Evolutionary conservation across 2,797 vertebrate genomes (phyloP).

Genomic region (Alouatta caraya): DNA sequence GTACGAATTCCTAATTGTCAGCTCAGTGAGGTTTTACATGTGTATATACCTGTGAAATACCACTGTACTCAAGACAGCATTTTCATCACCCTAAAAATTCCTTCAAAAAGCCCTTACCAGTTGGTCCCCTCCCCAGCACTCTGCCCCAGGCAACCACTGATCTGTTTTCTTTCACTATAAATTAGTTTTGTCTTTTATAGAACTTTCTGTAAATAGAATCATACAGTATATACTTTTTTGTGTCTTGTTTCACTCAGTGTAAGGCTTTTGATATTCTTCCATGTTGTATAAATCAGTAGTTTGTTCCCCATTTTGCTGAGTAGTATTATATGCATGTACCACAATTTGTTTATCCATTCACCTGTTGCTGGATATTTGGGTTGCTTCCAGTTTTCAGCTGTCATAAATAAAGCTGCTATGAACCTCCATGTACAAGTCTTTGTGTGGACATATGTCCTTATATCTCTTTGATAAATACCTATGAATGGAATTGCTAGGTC

Average conservation of each 20-base stretch:
- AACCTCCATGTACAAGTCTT: conserved; percentile 4
- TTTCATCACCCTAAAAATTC: background rate
- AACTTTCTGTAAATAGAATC: conserved; percentile 22
- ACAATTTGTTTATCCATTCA: conserved; percentile 17
- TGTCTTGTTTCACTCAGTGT: conserved; percentile 26
- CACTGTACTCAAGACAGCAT: background rate
- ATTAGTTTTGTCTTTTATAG: conserved; percentile 43
- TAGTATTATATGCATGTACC: background rate
- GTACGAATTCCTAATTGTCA: background rate
- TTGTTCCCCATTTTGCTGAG: conserved; percentile 16
- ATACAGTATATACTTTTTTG: background rate
- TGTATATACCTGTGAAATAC: background rate
- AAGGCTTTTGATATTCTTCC: conserved; percentile 14
- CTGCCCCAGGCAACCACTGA: background rate
- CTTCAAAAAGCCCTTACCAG: background rate
- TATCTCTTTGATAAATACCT: conserved; percentile 54
- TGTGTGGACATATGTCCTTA: conserved; percentile 35
- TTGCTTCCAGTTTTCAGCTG: conserved; percentile 34
- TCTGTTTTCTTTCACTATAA: conserved; percentile 24
- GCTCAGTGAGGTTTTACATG: background rate
- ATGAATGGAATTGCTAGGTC: conserved; percentile 30
- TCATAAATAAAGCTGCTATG: conserved; percentile 36
- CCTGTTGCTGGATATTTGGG: background rate
- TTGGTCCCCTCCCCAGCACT: background rate
- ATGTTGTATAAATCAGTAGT: background rate